These are phyloP conservation scores for Muscicapa adusta DNA, from an alignment of 2,113 vertebrate species.

Conservation along the genomic window DNA sequence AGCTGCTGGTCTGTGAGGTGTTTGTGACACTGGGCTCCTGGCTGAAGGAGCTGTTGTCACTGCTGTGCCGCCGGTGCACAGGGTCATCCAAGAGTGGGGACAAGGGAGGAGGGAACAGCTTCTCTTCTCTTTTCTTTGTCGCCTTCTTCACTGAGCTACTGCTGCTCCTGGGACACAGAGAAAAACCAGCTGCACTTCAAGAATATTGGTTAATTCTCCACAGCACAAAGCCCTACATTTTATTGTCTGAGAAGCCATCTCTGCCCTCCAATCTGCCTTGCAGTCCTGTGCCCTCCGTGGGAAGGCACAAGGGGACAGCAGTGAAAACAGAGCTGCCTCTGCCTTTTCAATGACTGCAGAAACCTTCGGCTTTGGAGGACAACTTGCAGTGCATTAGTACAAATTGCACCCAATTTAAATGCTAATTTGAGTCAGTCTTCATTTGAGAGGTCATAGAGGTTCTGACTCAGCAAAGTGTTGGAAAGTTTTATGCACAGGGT, in stretches of 20 bases:
- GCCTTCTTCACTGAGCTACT: slow-evolving; percentile 80
- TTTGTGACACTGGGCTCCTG: slow-evolving; percentile 73
- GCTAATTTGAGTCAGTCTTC: slow-evolving; percentile 52
- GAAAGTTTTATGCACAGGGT: slow-evolving; percentile 11
- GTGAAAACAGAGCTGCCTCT: neutral
- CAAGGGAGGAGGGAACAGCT: slow-evolving; percentile 87
- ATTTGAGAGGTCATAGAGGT: slow-evolving; percentile 45
- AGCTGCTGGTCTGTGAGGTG: slow-evolving; percentile 51
- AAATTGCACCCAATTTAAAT: slow-evolving; percentile 57
- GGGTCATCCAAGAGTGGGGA: slow-evolving; percentile 88
- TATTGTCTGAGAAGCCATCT: neutral
- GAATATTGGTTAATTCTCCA: neutral
- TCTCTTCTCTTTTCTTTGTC: slow-evolving; percentile 85
- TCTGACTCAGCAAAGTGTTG: slow-evolving; percentile 46
- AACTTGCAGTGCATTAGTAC: slow-evolving; percentile 39
- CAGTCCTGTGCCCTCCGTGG: neutral
- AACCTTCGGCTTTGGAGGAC: slow-evolving; percentile 42
- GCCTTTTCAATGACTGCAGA: neutral
- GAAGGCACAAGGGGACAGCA: neutral
- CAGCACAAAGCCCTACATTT: neutral
- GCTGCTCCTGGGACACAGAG: slow-evolving; percentile 56
- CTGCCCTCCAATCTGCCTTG: neutral
- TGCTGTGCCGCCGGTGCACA: slow-evolving; percentile 71
- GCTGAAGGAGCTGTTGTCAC: slow-evolving; percentile 75
- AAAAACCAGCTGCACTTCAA: neutral